Percentiles rank a stretch among this genome's conserved stretches.
Evolutionary conservation across 1,140 invertebrate genomes (phyloP).

Genomic region (Achatina immaculata): DNA sequence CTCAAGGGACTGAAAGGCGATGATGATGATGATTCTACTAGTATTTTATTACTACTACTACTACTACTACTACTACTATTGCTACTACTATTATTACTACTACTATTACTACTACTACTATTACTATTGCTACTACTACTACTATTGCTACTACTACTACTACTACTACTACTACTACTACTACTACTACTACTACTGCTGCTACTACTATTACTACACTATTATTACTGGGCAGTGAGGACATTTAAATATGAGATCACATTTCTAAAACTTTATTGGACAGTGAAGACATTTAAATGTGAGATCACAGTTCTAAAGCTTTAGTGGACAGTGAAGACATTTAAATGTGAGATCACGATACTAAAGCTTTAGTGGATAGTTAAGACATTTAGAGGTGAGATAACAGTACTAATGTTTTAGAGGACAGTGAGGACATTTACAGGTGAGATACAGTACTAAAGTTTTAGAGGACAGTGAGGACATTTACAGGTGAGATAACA

Average conservation of each 20-base stretch:
- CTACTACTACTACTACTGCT: constrained; percentile 26
- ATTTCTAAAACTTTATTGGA: not conserved
- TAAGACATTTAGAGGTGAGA: too few relatives aligned
- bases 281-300: not conserved
- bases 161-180: constrained; percentile 10
- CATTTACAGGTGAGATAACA: too few relatives aligned
- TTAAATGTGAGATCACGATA: too few relatives aligned
- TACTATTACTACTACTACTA: not conserved
- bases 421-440: too few relatives aligned
- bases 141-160: constrained; percentile 8
- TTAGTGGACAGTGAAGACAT: too few relatives aligned
- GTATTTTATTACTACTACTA: not conserved
- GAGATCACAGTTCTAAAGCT: too few relatives aligned
- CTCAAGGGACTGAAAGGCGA: too few relatives aligned
- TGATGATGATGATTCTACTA: not conserved
- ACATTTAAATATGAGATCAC: not conserved
- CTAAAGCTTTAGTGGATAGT: too few relatives aligned
- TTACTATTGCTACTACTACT: constrained; percentile 16
- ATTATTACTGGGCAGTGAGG: not conserved
- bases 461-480: too few relatives aligned
- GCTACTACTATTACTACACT: not conserved
- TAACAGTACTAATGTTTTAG: too few relatives aligned
- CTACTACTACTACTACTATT: not conserved
- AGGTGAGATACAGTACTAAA: too few relatives aligned
- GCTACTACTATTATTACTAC: not conserved